These are phyloP conservation scores for Thalassophryne amazonica DNA, from an alignment of 2,797 vertebrate species.

Conservation along the genomic window DNA sequence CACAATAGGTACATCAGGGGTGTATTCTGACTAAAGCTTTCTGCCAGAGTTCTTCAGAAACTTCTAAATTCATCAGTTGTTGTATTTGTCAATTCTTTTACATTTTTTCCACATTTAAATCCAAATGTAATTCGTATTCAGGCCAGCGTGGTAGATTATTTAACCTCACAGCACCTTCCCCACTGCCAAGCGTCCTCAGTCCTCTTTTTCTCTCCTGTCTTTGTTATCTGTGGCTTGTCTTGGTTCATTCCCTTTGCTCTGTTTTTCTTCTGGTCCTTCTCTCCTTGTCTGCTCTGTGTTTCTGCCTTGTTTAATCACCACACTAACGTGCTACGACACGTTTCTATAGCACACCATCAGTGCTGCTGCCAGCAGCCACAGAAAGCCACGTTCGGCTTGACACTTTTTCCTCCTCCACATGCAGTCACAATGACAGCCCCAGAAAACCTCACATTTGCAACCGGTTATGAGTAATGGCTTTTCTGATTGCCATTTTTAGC, in stretches of 20 bases:
- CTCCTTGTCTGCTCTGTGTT: constrained; percentile 40
- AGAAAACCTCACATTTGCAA: constrained; percentile 52
- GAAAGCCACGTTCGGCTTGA: constrained; percentile 14
- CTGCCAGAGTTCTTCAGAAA: no score
- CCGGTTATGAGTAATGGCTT: constrained; percentile 68
- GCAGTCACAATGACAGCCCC: constrained; percentile 40
- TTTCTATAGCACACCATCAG: constrained; percentile 45
- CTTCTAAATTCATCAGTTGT: no score
- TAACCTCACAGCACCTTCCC: no score
- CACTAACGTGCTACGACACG: constrained; percentile 59
- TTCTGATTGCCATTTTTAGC: constrained; percentile 58
- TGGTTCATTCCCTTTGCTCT: background rate
- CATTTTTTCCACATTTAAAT: no score
- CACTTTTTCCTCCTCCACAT: no score
- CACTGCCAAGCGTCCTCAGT: background rate
- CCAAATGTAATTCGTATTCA: no score
- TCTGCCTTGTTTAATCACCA: constrained; percentile 62
- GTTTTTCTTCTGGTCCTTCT: constrained; percentile 6
- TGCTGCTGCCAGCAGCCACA: constrained; percentile 42
- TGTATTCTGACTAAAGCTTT: no score
- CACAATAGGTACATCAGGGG: no score
- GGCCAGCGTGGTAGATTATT: no score
- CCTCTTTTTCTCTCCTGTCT: background rate
- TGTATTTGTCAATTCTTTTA: no score
- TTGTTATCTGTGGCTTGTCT: background rate